Base-by-base conservation (phyloP, 2,888 invertebrate genomes). In the Brachyptera risi region DNA sequence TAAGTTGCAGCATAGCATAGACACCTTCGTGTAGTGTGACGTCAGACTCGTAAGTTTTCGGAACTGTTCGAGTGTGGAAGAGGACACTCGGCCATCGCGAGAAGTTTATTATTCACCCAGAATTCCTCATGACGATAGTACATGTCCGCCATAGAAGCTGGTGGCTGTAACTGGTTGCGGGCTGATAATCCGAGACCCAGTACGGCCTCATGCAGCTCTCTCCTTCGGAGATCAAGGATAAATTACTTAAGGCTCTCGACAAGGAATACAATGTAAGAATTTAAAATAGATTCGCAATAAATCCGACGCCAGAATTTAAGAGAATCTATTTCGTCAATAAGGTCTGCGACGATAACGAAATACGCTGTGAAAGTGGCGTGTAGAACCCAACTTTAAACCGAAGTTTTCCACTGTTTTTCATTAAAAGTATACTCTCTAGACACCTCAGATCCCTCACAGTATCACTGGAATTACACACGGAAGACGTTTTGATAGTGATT, bases 221-320 rank as follows among this genome's bases (percentile, higher is more conserved):
- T 75, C 77, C 71, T 70, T 62, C 85, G 82, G 91, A 94, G 83
- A 87, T 96, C 83, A 93, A 93, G 84, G 88, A 91, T 83, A 92
- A 88, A 87, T 89, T 96, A 87, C 89, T 92, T 84, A 89, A 90
- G 87, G 91, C 94, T 80, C 86, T 96, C 84, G 95, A 96, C 88
- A 88, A 85, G 83, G 91, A 92, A 83, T 92, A 95, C 86, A 94
- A 96, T 94, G 96, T 96, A 92, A 94, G 94, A 84, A 44, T 62
- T 58, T 61, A 62, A 65, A 62, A 50, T 38, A 65, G 44, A 60
- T 56, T 64, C 44, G 59, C 40, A 59, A 59, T 37, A 57, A 26
- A 58, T 38, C 15, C 54, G 57, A 56, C 61, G 49, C 57, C 54
- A 56, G 72, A 76, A 76, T 76, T 78, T 76, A 72, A 76, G 75